These are phyloP conservation scores for Lonchura striata DNA, from an alignment of 2,113 vertebrate species.

Conservation along the genomic window DNA sequence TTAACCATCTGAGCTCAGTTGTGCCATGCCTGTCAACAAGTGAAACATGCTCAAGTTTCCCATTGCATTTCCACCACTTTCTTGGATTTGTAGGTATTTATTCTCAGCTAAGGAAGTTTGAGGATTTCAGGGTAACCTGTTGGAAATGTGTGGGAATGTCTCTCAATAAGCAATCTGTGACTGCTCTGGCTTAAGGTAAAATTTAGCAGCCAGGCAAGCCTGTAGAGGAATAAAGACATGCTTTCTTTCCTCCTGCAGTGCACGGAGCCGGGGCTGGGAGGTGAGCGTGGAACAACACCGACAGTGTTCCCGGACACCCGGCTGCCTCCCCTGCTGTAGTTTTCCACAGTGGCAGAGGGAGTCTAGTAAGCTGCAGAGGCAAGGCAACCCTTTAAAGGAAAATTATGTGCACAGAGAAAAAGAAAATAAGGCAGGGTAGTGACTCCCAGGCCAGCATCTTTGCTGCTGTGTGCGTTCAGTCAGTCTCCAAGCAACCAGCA, in stretches of 20 bases:
- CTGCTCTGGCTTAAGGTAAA: conserved; percentile 66
- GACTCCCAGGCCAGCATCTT: background rate
- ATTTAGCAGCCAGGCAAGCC: conserved; percentile 46
- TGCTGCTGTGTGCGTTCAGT: background rate
- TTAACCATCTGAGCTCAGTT: background rate
- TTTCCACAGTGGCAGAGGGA: conserved; percentile 71
- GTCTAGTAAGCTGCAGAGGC: conserved; percentile 15
- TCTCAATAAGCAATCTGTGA: conserved; percentile 73
- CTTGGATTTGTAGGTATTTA: conserved; percentile 4
- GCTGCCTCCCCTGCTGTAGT: conserved; percentile 69
- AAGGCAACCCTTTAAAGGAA: conserved; percentile 51
- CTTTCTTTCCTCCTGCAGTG: conserved; percentile 66
- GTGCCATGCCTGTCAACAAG: background rate
- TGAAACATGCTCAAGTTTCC: background rate
- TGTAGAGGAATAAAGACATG: conserved; percentile 66
- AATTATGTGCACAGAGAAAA: background rate
- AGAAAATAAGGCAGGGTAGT: conserved; percentile 37
- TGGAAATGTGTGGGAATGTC: conserved; percentile 39
- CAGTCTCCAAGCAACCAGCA: conserved; percentile 25
- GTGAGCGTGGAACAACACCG: conserved; percentile 71
- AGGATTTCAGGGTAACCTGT: conserved; percentile 19
- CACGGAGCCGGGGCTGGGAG: conserved; percentile 48
- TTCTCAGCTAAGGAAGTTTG: background rate
- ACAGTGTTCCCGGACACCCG: conserved; percentile 68
- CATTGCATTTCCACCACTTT: background rate